Base-by-base conservation (phyloP, 2,797 vertebrate genomes). In the Chrosomus eos region DNA sequence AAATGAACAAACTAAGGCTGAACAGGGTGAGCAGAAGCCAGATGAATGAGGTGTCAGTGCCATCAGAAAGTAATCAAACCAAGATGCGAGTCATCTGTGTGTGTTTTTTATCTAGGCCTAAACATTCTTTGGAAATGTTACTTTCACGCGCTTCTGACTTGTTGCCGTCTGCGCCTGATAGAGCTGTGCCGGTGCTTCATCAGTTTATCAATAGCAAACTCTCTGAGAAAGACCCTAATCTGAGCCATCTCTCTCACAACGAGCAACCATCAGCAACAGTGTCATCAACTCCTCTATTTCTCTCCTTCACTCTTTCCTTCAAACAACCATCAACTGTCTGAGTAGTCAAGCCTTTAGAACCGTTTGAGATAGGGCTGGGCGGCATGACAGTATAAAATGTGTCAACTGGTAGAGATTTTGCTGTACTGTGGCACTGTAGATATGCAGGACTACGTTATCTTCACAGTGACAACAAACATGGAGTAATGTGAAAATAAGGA, bases 31-130 rank as follows among this genome's bases (percentile, higher is more conserved):
- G 78, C 67, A 88, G 66, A 83, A 88, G 67, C 28, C 18, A n/a
- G 51, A 88, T 72, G 82, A 53, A 89, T 93, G 92, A 71, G 48
- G 73, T 76, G 64, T 87, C 88, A 74, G 88, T 78, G 87, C 62
- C 51, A 33, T 70, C 38, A 87, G 68, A 87, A 82, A 70, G 86
- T 71, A 87, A 86, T 79, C 67, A 88, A 83, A 51, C 79, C 48
- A 36, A 86, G 78, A 82, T 67, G 73, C 7, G 80, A 86, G 73
- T 53, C 19, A 33, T 64, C 16, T 79, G 82, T 26, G 71, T 89
- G 87, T 5, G n/a, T 11, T 23, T 43, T 43, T 68, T 74, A 40
- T 83, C 55, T 78, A 66, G 71, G 55, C 66, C 78, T 86, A 55
- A 74, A 38, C 85, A 60, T 81, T 85, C 77, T 67, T 76, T 31